Evolutionary conservation across 2,888 invertebrate genomes (phyloP).

Genomic region (Drosophila kuntzei): DNA sequence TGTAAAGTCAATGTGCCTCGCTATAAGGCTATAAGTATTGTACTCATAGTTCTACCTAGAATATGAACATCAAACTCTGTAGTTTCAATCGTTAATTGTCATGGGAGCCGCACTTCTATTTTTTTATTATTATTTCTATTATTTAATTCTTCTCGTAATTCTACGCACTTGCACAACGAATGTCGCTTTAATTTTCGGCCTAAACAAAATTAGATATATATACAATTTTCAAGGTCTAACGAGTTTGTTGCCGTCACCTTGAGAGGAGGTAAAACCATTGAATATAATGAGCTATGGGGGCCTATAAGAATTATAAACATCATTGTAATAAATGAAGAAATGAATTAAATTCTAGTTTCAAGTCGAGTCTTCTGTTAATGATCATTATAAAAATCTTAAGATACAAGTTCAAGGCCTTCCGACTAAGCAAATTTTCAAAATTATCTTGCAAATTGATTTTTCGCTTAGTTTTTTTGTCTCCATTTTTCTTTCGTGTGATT

Average conservation of each 20-base stretch:
- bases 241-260: conserved; percentile 68
- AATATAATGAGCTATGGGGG: conserved; percentile 65
- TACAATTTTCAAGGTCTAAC: conserved; percentile 78
- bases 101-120: conserved; percentile 61
- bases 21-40: conserved; percentile 17
- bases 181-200: conserved; percentile 70
- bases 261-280: conserved; percentile 40
- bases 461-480: conserved; percentile 11
- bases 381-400: conserved; percentile 26
- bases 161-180: conserved; percentile 74
- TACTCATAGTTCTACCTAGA: not conserved
- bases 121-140: conserved; percentile 32
- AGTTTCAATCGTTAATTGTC: conserved; percentile 51
- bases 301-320: conserved; percentile 59
- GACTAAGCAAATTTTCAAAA: conserved; percentile 7
- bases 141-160: conserved; percentile 52
- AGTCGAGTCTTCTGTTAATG: conserved; percentile 17
- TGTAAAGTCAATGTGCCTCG: conserved; percentile 57
- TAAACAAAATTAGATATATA: conserved; percentile 30
- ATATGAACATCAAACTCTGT: not conserved
- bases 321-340: conserved; percentile 72
- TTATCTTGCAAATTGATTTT: conserved; percentile 42
- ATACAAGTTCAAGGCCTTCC: conserved; percentile 73
- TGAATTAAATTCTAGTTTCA: conserved; percentile 61
- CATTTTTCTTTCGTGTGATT: conserved; percentile 68